Conservation (phyloP, 37 sponge, comb jelly and placozoan species). For the Haliclona indistincta region DNA sequence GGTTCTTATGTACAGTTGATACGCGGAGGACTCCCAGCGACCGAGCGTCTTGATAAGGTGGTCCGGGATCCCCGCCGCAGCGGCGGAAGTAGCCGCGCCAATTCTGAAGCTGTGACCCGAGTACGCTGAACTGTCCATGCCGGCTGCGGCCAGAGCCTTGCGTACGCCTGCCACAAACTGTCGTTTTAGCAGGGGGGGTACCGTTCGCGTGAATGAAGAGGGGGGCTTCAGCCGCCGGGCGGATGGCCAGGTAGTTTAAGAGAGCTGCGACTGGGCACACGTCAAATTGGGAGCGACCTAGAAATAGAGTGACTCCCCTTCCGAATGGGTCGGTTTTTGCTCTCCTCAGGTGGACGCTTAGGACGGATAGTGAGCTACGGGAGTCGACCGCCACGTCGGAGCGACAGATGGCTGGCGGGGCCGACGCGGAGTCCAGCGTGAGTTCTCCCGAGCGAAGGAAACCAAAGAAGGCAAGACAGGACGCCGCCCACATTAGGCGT, state of each 20-base stretch:
- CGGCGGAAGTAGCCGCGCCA: conserved; percentile 36
- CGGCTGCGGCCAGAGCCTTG: background rate
- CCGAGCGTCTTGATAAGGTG: conserved; percentile 24
- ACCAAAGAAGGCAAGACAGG: conserved; percentile 9
- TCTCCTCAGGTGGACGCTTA: conserved; percentile 1
- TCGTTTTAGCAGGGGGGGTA: background rate
- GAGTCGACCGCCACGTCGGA: background rate
- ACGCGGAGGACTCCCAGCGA: conserved; percentile 19
- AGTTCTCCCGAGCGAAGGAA: conserved; percentile 19
- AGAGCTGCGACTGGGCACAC: conserved; percentile 22
- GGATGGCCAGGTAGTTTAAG: background rate
- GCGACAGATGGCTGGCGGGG: background rate
- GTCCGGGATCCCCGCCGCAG: conserved; percentile 20
- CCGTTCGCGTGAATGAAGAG: conserved; percentile 1
- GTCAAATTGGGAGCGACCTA: background rate
- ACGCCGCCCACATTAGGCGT: conserved; percentile 19
- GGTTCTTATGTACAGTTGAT: background rate
- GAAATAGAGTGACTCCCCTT: background rate
- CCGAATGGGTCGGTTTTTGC: conserved; percentile 23
- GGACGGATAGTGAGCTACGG: background rate
- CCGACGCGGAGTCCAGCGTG: background rate
- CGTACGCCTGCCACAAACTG: conserved; percentile 12
- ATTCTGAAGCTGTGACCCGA: conserved; percentile 32
- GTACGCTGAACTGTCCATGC: background rate
- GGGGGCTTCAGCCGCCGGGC: conserved; percentile 1